Evolutionary conservation across 2,888 invertebrate species (phyloP).

Genomic region (Endotricha flammealis): DNA sequence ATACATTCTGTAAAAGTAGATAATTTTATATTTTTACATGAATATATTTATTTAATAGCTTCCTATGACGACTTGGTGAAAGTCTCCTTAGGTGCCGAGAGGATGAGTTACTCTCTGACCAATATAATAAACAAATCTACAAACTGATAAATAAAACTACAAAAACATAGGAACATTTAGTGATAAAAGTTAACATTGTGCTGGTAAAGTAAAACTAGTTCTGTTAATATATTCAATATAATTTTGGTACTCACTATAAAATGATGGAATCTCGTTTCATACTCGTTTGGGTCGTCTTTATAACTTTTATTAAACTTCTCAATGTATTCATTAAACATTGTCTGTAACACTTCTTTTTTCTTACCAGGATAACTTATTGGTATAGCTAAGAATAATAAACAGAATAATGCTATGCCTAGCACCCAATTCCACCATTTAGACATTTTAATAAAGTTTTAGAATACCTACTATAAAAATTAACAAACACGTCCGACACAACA

Average conservation of each 20-base stretch:
- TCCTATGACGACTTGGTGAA: too few species aligned
- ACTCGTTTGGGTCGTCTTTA: slow-evolving; percentile 60
- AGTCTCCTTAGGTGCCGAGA: too few species aligned
- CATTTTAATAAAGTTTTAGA: slow-evolving; percentile 39
- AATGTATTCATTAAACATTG: slow-evolving; percentile 70
- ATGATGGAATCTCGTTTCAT: slow-evolving; percentile 63
- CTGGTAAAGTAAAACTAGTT: not conserved
- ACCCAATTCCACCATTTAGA: slow-evolving; percentile 67
- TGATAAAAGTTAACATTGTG: too few species aligned
- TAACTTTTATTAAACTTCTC: slow-evolving; percentile 77
- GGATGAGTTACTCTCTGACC: too few species aligned
- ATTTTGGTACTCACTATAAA: slow-evolving; percentile 66
- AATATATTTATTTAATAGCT: too few species aligned
- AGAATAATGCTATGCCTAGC: slow-evolving; percentile 43
- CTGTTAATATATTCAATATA: not conserved
- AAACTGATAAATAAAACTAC: too few species aligned
- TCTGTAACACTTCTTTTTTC: slow-evolving; percentile 38
- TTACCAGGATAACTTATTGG: slow-evolving; percentile 41
- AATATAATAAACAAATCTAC: too few species aligned
- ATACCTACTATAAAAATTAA: too few species aligned
- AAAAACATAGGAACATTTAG: too few species aligned
- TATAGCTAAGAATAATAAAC: slow-evolving; percentile 57
- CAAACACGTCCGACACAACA: too few species aligned
- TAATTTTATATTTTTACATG: too few species aligned
- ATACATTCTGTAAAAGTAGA: too few species aligned